These are phyloP conservation scores for Masticophis lateralis DNA, from an alignment of 2,797 vertebrate species.

Conservation along the genomic window DNA sequence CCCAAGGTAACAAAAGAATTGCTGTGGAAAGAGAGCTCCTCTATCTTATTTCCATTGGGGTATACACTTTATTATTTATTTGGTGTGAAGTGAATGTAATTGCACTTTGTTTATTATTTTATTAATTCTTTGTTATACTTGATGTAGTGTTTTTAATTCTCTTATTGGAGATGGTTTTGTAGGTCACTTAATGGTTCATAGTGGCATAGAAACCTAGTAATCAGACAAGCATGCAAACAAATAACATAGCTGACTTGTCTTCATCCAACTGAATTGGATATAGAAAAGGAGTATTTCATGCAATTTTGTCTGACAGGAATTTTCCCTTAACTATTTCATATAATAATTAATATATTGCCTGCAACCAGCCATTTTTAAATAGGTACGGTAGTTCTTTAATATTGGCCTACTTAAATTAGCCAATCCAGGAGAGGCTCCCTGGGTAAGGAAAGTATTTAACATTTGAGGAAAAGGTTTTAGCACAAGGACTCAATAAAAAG, in stretches of 20 bases:
- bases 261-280: neutral
- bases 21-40: neutral
- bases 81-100: neutral
- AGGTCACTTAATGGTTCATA: neutral
- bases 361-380: neutral
- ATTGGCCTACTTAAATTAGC: neutral
- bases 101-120: neutral
- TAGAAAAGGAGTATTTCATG: neutral
- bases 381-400: neutral
- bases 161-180: neutral
- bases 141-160: neutral
- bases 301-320: neutral
- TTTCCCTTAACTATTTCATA: neutral
- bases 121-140: neutral
- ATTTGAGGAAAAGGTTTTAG: neutral
- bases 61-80: neutral
- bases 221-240: neutral
- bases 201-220: neutral
- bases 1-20: neutral
- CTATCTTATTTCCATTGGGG: neutral
- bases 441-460: neutral
- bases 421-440: neutral
- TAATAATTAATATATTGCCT: neutral
- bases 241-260: neutral
- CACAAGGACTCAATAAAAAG: neutral